Evolutionary conservation across 2,797 vertebrate genomes (phyloP).

Genomic region (Lacerta bilineata): DNA sequence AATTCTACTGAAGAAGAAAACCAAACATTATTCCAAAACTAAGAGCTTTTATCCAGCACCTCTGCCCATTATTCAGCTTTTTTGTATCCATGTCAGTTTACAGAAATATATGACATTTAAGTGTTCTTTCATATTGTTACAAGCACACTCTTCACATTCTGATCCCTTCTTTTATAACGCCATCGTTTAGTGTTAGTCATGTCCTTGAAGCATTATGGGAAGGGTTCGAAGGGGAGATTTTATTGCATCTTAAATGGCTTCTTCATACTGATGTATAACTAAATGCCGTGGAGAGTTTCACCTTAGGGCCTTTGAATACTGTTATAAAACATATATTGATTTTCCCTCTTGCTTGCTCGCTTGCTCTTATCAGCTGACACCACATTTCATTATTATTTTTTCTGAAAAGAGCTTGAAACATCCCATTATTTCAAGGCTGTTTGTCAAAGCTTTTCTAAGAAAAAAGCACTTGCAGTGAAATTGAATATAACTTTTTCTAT

Average conservation of each 20-base stretch:
- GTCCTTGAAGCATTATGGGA: not conserved
- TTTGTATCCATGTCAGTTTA: not conserved
- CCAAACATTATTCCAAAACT: not conserved
- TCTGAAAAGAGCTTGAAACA: not conserved
- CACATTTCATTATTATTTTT: not conserved
- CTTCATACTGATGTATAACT: not conserved
- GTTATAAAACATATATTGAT: not conserved
- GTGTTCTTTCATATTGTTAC: not conserved
- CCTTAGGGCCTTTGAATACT: conserved; percentile 15
- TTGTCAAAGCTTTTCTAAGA: conserved; percentile 8
- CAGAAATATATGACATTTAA: not conserved
- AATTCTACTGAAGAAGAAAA: not conserved
- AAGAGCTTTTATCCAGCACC: not conserved
- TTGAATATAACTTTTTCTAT: not conserved
- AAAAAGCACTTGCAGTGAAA: not conserved
- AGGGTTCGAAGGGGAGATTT: not conserved
- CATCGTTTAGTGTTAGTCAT: not conserved
- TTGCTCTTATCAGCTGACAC: conserved; percentile 10
- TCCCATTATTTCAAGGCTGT: not conserved
- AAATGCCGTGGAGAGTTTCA: not conserved
- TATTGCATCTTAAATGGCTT: not conserved
- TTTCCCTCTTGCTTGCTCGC: not conserved
- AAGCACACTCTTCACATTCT: not conserved
- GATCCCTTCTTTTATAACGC: not conserved
- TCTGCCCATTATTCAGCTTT: not conserved